phyloP scores from a whole-genome alignment of 2,888 invertebrate species.

The Dolichopus griseipennis region DNA sequence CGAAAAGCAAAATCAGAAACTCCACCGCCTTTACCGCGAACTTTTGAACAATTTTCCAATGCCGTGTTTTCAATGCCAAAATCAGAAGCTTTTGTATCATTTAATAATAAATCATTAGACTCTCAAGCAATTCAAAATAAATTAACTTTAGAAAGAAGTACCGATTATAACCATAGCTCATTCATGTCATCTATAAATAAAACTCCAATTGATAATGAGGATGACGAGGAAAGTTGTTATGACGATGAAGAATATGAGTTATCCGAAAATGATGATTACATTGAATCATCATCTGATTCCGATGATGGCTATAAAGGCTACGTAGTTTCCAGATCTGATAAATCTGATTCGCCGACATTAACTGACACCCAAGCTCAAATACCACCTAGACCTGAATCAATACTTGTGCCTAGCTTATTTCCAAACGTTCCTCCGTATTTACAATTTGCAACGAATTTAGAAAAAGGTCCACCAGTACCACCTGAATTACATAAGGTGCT shows the following conservation, averaged over 20 bases:
- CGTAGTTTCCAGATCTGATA: constrained; percentile 13
- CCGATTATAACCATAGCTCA: constrained; percentile 16
- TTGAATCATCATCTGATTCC: constrained; percentile 18
- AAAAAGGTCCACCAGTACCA: constrained; percentile 55
- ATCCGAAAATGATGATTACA: constrained; percentile 11
- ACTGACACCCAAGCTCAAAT: not conserved
- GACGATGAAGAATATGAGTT: not conserved
- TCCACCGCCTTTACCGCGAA: constrained; percentile 18
- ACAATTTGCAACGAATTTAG: constrained; percentile 61
- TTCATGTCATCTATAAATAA: constrained; percentile 23
- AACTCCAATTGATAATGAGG: constrained; percentile 31
- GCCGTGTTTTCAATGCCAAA: not conserved
- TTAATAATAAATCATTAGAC: not conserved
- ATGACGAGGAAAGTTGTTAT: constrained; percentile 22
- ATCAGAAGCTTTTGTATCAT: not conserved
- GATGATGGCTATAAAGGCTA: constrained; percentile 20
- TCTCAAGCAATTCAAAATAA: constrained; percentile 15
- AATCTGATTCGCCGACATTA: constrained; percentile 5
- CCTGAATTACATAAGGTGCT: constrained; percentile 65
- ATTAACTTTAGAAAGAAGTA: not conserved
- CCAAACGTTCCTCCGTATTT: constrained; percentile 70
- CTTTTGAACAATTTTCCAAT: not conserved
- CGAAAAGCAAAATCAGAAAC: constrained; percentile 23
- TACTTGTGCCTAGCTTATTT: constrained; percentile 55
- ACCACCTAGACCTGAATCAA: constrained; percentile 28